A percentile compares a stretch with the other conserved stretches of the same genome.
Conservation (phyloP, 2,113 vertebrate species). For the Mus spicilegus region DNA sequence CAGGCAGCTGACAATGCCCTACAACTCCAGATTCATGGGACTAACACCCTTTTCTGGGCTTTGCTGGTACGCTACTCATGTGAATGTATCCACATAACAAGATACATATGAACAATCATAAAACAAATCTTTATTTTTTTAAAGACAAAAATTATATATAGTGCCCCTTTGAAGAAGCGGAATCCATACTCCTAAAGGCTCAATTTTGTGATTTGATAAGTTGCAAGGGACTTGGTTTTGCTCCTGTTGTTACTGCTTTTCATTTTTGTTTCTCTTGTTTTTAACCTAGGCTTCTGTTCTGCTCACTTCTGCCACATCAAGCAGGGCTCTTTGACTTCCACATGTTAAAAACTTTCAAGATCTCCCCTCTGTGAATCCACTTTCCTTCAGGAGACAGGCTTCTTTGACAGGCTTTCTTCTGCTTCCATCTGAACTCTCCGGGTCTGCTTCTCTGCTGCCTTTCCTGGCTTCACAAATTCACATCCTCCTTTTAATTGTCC, state of each 20-base stretch:
- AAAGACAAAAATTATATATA: neutral
- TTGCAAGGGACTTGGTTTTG: neutral
- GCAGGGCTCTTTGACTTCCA: neutral
- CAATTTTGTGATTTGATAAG: neutral
- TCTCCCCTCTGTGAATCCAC: neutral
- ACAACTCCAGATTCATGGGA: too few relatives aligned
- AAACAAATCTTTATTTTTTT: neutral
- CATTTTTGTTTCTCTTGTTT: neutral
- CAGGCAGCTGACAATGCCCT: neutral
- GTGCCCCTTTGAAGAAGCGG: accelerated
- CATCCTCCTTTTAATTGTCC: constrained; percentile 33
- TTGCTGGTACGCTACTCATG: neutral
- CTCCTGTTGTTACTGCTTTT: neutral
- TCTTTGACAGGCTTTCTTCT: neutral
- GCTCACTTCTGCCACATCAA: neutral
- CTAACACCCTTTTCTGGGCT: neutral
- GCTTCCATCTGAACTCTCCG: neutral
- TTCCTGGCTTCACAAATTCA: neutral
- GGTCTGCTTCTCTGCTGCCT: neutral
- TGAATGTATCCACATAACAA: neutral
- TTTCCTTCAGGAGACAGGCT: neutral
- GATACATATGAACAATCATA: too few relatives aligned
- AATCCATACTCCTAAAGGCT: accelerated
- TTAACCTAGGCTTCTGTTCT: neutral
- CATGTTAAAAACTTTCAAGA: neutral